Evolutionary conservation across 2,888 invertebrate genomes (phyloP), one percentile per base, ranked within the genome.

Genomic region (Cataglyphis livida): DNA sequence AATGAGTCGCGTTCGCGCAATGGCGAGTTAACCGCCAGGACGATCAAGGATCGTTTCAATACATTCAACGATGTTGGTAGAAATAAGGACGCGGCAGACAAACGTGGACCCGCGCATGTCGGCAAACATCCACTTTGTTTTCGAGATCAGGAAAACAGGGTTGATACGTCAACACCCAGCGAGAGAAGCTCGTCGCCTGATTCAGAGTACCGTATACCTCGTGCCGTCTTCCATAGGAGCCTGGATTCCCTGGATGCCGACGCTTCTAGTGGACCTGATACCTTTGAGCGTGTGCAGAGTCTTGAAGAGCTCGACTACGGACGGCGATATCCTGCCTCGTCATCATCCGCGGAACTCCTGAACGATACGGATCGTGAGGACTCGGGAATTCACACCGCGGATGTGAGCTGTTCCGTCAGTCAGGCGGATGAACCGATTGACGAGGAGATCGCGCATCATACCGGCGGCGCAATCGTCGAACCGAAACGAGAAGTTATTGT

Each of bases 301-400:
- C 94, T 96, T 84, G 96, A 96, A 94, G 96, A 96, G 89, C 95
- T 96, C 64, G 95, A 95, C 86, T 95, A 95, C 83, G 92, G 92
- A 12, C 92, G 94, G 85, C 95, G 94, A 54, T 95, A 95, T 88
- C 95, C 95, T 86, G 95, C 95, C 7, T 95, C 95, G 7, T 96
- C 96, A 76, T 96, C 96, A 71, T 95, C 95, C 5, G 95, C 95
- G n/a, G 96, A 97, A 90, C 95, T 96, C 92, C 95, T 96, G 87
- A 96, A 96, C 66, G 95, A 96, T 89, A 96, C 96, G 62, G 97
- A 97, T 93, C 96, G 96, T 59, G 98, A 98, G 94, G 98, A 98
- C 92, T 97, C 97, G 86, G 97, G 97, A 3, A 97, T 97, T 85
- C 97, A 98, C 90, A 97, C 97, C 6, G 97, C 97, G 3, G 97